These are phyloP conservation scores for Antennarius striatus DNA, from an alignment of 2,113 vertebrate species.

Conservation along the genomic window DNA sequence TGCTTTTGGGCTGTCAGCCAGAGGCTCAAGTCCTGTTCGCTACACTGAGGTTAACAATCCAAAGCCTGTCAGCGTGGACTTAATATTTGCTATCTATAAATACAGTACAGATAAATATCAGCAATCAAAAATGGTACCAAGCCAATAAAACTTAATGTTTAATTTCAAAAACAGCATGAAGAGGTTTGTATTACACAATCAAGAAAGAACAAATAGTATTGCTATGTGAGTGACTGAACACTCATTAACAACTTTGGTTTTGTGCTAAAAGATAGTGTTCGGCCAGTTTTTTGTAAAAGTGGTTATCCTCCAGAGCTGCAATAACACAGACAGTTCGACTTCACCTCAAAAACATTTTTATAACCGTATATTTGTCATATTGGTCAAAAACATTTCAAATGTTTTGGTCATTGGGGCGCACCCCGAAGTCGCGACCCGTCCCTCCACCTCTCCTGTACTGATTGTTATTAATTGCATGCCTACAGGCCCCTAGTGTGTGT, in stretches of 20 bases:
- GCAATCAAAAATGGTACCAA: conserved; percentile 18
- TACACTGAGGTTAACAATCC: too few relatives aligned
- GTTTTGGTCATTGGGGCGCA: too few relatives aligned
- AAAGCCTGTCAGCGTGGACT: not conserved
- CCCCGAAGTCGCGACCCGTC: too few relatives aligned
- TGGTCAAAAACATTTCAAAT: not conserved
- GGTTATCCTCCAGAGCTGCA: conserved; percentile 3
- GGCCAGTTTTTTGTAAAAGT: conserved; percentile 9
- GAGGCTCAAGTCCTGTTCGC: too few relatives aligned
- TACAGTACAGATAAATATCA: conserved; percentile 4
- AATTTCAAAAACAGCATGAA: conserved; percentile 66
- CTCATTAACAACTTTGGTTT: conserved; percentile 18
- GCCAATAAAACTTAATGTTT: conserved; percentile 39
- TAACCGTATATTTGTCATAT: too few relatives aligned
- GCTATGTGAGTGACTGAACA: conserved; percentile 1
- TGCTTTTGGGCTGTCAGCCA: too few relatives aligned
- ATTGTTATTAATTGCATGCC: too few relatives aligned
- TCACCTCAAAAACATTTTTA: not conserved
- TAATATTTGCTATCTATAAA: conserved; percentile 2
- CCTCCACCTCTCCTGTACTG: too few relatives aligned
- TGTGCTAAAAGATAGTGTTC: conserved; percentile 1
- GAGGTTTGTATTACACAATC: conserved; percentile 30
- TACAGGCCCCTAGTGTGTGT: too few relatives aligned
- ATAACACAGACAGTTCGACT: conserved; percentile 1
- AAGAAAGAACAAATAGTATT: conserved; percentile 22